These are phyloP conservation scores for Taeniopygia guttata DNA, from an alignment of 2,797 vertebrate genomes.

Conservation along the genomic window DNA sequence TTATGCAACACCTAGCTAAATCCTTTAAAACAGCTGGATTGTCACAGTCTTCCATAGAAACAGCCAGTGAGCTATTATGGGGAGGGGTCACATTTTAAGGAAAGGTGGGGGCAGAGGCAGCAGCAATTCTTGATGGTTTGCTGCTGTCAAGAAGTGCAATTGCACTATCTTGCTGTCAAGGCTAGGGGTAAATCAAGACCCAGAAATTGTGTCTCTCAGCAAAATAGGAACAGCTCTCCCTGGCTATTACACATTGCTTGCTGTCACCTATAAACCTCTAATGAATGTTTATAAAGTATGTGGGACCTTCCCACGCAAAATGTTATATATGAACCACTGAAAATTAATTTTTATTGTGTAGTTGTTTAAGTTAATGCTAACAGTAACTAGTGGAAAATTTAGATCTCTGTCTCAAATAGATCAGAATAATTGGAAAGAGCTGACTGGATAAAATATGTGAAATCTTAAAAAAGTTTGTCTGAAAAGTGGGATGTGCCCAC, in stretches of 20 bases:
- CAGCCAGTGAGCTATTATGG: not conserved
- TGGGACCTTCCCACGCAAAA: not conserved
- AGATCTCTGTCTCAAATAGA: not conserved
- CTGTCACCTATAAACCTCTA: not conserved
- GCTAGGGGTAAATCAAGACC: not conserved
- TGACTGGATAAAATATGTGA: not conserved
- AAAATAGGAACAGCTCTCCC: not conserved
- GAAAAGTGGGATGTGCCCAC: not conserved
- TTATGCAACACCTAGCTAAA: not conserved
- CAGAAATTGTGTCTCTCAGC: not conserved
- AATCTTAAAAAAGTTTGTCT: not conserved
- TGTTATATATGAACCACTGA: not conserved
- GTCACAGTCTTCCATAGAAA: not conserved
- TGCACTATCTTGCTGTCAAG: rapidly evolving
- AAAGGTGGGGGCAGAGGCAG: not conserved
- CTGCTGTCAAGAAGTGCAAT: not conserved
- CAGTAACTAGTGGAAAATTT: not conserved
- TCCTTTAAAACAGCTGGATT: not conserved
- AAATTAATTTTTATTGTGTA: slow-evolving; percentile 17
- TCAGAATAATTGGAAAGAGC: not conserved
- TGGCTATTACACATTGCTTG: not conserved
- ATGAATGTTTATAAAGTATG: not conserved
- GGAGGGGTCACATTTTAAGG: not conserved
- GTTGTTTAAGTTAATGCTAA: not conserved
- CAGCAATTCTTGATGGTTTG: not conserved